Percentiles rank a stretch among this genome's conserved stretches.
These are phyloP conservation scores for Pangasius djambal DNA, from an alignment of 2,797 vertebrate species.

Conservation along the genomic window DNA sequence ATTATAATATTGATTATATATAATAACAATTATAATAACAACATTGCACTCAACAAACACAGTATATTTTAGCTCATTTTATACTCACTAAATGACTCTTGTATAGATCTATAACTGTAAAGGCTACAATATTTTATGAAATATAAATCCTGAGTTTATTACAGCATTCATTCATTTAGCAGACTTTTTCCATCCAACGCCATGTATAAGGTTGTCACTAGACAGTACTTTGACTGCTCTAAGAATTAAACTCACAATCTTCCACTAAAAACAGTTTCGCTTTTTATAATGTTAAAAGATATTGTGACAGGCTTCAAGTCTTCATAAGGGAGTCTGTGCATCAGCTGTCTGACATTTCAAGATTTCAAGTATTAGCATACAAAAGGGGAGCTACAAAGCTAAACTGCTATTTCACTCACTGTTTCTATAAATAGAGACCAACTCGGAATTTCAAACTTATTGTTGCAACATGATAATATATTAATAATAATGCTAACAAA, in stretches of 20 bases:
- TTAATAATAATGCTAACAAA: not conserved
- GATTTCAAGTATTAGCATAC: not conserved
- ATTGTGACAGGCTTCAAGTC: not conserved
- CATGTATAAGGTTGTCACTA: not conserved
- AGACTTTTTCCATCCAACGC: not conserved
- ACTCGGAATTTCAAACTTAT: not conserved
- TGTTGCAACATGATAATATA: not conserved
- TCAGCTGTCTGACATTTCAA: not conserved
- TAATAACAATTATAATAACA: no score
- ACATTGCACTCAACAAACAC: no score
- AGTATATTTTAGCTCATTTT: not conserved
- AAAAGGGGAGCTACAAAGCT: not conserved
- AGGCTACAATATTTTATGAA: not conserved
- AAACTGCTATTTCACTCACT: not conserved
- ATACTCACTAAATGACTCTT: no score
- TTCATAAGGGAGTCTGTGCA: not conserved
- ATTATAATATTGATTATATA: no score
- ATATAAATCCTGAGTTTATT: not conserved
- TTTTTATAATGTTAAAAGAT: not conserved
- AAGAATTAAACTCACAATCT: not conserved
- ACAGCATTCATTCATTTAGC: not conserved
- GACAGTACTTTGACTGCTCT: not conserved
- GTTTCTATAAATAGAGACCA: not conserved
- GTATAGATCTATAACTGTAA: no score
- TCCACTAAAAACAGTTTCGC: not conserved